Conservation (phyloP, 1,140 invertebrate species). For the Dendroctonus valens region DNA sequence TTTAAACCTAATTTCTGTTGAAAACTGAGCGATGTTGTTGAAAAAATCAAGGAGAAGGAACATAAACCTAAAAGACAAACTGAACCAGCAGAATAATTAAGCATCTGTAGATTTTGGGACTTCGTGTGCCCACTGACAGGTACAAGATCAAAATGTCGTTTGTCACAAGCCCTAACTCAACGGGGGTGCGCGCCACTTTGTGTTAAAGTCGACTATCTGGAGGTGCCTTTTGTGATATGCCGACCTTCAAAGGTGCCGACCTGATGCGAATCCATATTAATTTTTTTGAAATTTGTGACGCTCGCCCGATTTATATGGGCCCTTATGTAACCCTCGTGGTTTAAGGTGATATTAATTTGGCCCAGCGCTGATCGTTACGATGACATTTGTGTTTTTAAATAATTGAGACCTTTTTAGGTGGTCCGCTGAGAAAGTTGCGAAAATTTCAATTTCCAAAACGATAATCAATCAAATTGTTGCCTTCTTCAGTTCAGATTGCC, state of each 20-base stretch:
- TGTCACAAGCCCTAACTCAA: conserved; percentile 26
- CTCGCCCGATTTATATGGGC: conserved; percentile 20
- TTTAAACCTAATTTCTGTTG: background rate
- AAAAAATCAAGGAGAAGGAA: background rate
- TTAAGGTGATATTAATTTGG: conserved; percentile 17
- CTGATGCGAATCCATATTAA: conserved; percentile 30
- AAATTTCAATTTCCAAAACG: too few species aligned
- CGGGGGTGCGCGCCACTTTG: conserved; percentile 26
- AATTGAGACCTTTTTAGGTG: background rate
- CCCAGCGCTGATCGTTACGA: background rate
- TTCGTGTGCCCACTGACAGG: conserved; percentile 24
- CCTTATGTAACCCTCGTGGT: conserved; percentile 8
- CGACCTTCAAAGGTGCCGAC: conserved; percentile 26
- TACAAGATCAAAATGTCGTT: conserved; percentile 32
- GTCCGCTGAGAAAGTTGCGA: too few species aligned
- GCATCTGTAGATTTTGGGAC: background rate
- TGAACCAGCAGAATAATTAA: background rate
- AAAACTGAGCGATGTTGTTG: background rate
- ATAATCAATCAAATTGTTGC: too few species aligned
- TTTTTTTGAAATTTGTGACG: conserved; percentile 33
- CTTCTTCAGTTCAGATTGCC: too few species aligned
- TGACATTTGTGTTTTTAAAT: background rate
- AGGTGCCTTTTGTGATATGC: conserved; percentile 23
- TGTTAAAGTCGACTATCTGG: conserved; percentile 27
- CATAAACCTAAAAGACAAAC: too few species aligned